Base-by-base conservation (phyloP, 2,797 vertebrate genomes). In the Tachyglossus aculeatus region DNA sequence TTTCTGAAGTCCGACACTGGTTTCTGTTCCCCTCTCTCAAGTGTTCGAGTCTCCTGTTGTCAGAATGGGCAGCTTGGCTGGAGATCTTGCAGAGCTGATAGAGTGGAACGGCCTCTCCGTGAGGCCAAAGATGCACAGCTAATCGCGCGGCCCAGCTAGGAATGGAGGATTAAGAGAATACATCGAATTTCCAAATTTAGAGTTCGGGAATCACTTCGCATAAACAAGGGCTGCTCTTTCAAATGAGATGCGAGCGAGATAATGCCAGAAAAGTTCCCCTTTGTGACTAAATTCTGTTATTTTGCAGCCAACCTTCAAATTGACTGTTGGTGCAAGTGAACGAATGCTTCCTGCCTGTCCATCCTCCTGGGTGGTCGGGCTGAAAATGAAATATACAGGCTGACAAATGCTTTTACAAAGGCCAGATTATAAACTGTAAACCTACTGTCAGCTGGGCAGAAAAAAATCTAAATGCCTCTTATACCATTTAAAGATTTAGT, bases 381-480 rank as follows among this genome's bases (percentile, higher is more conserved):
- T 91, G 88, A 91, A 88, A 90, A 92, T 92, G 91, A 92, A 95
- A 92, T 92, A 94, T 93, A 95, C 94, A 93, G 93, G 94, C 94
- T 95, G 94, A 95, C 94, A 96, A 96, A 96, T 95, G 94, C 92
- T 89, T 93, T 93, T 93, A 93, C 92, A 93, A 91, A 93, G 91
- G 93, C 94, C 94, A 95, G 95, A 96, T 93, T 95, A 95, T 95
- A 94, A 95, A 96, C 94, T 95, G 95, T 96, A 96, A 97, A 97
- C 95, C 92, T 87, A 87, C 92, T 94, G 93, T 92, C 93, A 93
- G 93, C 92, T 89, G 91, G 92, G 93, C 93, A 93, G 92, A 77
- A 87, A 61, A 84, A 87, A 91, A 87, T 63, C 87, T 71, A 88
- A 92, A 90, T 86, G 92, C 90, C 85, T 88, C 86, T 89, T 85